Percentiles rank a stretch among this genome's conserved stretches.
These are phyloP conservation scores for Choloepus hoffmanni DNA, from an alignment of 2,113 vertebrate genomes.

Conservation along the genomic window DNA sequence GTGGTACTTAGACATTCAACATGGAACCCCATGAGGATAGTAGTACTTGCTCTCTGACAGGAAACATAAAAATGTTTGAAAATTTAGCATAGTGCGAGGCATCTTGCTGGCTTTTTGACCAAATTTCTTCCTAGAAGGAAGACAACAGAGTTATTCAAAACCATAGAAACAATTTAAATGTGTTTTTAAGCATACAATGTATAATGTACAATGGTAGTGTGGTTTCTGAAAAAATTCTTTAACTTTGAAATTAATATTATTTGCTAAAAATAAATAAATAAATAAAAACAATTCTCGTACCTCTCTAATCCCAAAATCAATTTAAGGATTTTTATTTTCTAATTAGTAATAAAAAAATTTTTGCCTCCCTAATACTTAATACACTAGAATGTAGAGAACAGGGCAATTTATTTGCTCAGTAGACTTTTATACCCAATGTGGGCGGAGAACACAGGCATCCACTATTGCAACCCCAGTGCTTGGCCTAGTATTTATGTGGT, in stretches of 20 bases:
- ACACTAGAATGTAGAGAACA: neutral
- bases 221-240: neutral
- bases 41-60: neutral
- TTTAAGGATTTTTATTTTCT: neutral
- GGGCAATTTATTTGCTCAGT: neutral
- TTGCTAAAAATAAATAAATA: neutral
- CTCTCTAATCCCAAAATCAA: neutral
- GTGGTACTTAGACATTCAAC: neutral
- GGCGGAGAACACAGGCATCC: neutral
- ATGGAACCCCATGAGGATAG: neutral
- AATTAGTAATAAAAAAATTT: slow-evolving; percentile 29
- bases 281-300: neutral
- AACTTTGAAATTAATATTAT: neutral
- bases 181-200: neutral
- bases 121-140: neutral
- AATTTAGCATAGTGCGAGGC: neutral
- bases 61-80: slow-evolving; percentile 8
- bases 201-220: neutral
- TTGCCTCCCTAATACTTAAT: neutral
- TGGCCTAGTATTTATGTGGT: neutral
- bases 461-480: neutral
- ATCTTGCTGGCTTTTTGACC: neutral
- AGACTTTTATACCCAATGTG: neutral
- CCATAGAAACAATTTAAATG: neutral
- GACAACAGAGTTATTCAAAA: neutral